Base-by-base conservation (phyloP, 2,888 invertebrate genomes). In the Homarus gammarus region DNA sequence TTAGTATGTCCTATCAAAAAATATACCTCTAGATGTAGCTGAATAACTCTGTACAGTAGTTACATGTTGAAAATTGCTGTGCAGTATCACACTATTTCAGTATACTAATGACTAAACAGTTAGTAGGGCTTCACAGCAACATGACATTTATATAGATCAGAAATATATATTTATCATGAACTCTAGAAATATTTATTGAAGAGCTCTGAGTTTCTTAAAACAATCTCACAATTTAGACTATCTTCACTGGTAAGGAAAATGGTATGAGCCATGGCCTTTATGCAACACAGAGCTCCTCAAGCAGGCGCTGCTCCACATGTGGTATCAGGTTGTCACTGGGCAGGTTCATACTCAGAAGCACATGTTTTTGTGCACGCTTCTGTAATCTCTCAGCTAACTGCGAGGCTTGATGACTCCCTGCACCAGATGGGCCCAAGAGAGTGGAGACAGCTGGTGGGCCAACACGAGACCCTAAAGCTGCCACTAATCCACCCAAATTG, bases 221-320 rank as follows among this genome's bases (percentile, higher is more conserved):
- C 22, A 64, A 64, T 64, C 5, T 64, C 6, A 64, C 1, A 64
- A 64, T 64, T 64, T 64, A 27, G 64, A 22, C n/a, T 64, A 27
- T 27, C 3, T 22, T 27, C 27, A 64, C 12, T 73, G 38, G n/a
- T 73, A 73, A 73, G n/a, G 73, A 73, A 73, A 73, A 40, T 38
- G 73, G 36, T 31, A 49, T 56, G 73, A 87, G 84, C 77, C 81
- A 51, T 73, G 85, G 81, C 89, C 79, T 81, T 89, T 64, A 89
- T 81, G 72, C 89, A 38, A 89, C 84, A 89, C 89, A 89, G 84
- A 89, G 85, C 68, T 89, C 89, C 75, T 89, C 89, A n/a, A 91
- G 61, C 44, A 91, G 73, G 31, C 87, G 84, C 77, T 91, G 78
- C 70, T 91, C 91, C 64, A 89, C 85, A 33, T 84, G 85, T n/a